These are phyloP conservation scores for Erethizon dorsatum DNA, from an alignment of 2,797 vertebrate species.

Conservation along the genomic window DNA sequence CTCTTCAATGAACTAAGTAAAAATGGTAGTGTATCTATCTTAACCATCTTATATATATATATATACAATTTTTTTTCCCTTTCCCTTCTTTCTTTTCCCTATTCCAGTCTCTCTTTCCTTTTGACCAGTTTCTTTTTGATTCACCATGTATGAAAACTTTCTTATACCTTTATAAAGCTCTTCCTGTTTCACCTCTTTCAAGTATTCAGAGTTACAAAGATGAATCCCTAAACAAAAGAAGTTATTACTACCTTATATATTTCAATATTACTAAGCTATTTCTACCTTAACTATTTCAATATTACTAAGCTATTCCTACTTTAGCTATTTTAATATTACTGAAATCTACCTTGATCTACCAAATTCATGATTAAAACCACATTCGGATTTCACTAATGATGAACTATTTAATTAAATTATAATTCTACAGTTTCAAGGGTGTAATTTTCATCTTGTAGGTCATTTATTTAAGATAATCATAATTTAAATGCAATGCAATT, in stretches of 20 bases:
- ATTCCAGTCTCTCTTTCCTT: too few relatives aligned
- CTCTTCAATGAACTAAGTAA: too few relatives aligned
- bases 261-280: background rate
- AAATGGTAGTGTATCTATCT: too few relatives aligned
- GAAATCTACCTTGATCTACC: background rate
- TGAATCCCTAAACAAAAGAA: background rate
- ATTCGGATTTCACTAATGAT: constrained; percentile 12
- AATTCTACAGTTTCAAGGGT: background rate
- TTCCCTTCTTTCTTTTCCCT: too few relatives aligned
- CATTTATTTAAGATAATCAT: constrained; percentile 19
- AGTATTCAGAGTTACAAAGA: background rate
- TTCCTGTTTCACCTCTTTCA: background rate
- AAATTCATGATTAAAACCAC: constrained; percentile 15
- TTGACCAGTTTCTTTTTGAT: too few relatives aligned
- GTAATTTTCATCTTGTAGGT: background rate
- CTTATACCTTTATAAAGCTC: background rate
- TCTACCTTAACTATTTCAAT: background rate
- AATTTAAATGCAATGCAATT: background rate
- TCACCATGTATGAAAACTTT: background rate
- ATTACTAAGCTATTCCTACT: background rate
- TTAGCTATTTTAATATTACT: background rate
- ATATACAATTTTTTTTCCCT: too few relatives aligned
- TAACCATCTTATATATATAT: too few relatives aligned
- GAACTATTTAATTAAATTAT: background rate
- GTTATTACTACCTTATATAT: background rate